Evolutionary conservation across 2,113 vertebrate species (phyloP).

Genomic region (Camarhynchus parvulus): DNA sequence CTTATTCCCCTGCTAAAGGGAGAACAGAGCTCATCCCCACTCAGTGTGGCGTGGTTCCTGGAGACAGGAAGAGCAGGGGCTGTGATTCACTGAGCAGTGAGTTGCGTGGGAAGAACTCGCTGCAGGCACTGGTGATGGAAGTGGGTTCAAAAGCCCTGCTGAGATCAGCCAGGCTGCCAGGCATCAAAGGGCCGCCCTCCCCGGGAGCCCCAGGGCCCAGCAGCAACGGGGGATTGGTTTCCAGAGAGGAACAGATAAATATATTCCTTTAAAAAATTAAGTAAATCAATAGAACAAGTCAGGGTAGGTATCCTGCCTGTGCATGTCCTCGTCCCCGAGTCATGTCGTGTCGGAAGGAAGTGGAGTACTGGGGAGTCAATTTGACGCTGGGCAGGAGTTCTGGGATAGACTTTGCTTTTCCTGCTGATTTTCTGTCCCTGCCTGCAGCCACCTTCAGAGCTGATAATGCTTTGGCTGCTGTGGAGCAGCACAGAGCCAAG

Average conservation of each 20-base stretch:
- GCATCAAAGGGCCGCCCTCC: background rate
- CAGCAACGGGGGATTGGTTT: background rate
- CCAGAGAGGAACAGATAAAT: background rate
- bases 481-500: background rate
- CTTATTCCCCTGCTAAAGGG: background rate
- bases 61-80: constrained; percentile 16
- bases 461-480: background rate
- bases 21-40: background rate
- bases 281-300: background rate
- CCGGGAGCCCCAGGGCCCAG: background rate
- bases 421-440: constrained; percentile 22
- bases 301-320: background rate
- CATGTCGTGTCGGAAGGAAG: constrained; percentile 4
- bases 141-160: constrained; percentile 11
- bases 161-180: constrained; percentile 13
- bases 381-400: background rate
- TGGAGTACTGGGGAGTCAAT: background rate
- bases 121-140: background rate
- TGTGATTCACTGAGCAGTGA: background rate
- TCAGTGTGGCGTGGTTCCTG: background rate
- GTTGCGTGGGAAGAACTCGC: background rate
- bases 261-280: background rate
- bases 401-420: constrained; percentile 24
- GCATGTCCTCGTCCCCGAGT: rapidly evolving
- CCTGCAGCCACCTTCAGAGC: background rate